Base-by-base conservation (phyloP, 2,113 vertebrate genomes). In the Clinocottus analis region DNA sequence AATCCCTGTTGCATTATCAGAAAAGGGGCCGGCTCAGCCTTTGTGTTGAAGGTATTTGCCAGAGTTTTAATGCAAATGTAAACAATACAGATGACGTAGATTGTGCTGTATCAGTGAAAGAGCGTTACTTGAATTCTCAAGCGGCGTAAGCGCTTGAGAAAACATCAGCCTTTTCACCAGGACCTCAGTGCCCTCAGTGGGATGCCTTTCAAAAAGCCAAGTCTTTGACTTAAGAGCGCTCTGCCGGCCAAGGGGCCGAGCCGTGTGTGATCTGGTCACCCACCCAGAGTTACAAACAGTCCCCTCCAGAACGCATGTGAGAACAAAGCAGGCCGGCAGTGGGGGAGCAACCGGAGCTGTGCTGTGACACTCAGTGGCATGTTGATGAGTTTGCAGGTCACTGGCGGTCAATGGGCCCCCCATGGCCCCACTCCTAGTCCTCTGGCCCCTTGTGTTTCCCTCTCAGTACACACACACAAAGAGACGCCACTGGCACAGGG, bases 311-410 rank as follows among this genome's bases (percentile, higher is more conserved):
- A 86, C 49, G 7, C 90, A 92, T 89, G 79, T 85, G 82, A 85
- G 88, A 92, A 93, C 92, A 94, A 92, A 92, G 91, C 87, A 27
- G 83, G 77, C 76, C 82, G 47, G 67, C 89, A 84, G 87, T 84
- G 86, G 88, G 91, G 88, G 90, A 87, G 88, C 84, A 86, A 78
- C 67, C 85, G 72, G 82, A 90, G 84, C 87, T 87, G 83, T 73
- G 75, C 87, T 89, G 77, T 91, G 90, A 86, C 90, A 91, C 85
- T 90, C 89, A 90, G 92, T 93, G 93, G 92, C 93, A 92, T 93
- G 90, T 93, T 92, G 92, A 94, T 94, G 92, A 93, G 91, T 89
- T 94, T 93, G 87, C 87, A 92, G 93, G 93, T 94, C 94, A 94
- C 75, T 85, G 89, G 85, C 73, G 90, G 92, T 86, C 92, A 94